Evolutionary conservation across 2,113 vertebrate genomes (phyloP).

Genomic region (Sinocyclocheilus anophthalmus): DNA sequence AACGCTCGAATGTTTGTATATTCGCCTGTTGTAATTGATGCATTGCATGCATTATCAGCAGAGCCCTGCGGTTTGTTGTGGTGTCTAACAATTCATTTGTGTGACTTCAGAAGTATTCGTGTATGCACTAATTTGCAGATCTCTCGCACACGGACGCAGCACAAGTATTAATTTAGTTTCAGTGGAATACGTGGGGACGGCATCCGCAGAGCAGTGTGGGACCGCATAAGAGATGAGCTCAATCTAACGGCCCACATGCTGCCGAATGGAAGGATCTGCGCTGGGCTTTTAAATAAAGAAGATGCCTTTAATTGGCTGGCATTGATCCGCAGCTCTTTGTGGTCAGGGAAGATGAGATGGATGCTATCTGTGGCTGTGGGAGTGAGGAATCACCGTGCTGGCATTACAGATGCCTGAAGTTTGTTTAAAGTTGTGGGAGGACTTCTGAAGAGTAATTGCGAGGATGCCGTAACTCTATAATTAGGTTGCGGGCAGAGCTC

Average conservation of each 20-base stretch:
- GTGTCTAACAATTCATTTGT: not conserved
- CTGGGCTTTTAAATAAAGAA: constrained; percentile 40
- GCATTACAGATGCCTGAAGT: constrained; percentile 16
- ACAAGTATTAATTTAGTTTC: constrained; percentile 5
- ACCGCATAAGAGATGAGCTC: constrained; percentile 21
- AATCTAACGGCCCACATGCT: constrained; percentile 7
- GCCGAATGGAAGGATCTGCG: not conserved
- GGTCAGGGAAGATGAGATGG: constrained; percentile 32
- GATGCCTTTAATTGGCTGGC: constrained; percentile 31
- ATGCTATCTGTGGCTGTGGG: constrained; percentile 31
- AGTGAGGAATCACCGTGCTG: constrained; percentile 5
- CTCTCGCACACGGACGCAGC: not conserved
- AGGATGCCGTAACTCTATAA: not conserved
- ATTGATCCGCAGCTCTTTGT: constrained; percentile 38
- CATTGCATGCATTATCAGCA: not conserved
- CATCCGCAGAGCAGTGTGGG: constrained; percentile 24
- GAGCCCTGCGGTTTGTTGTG: not conserved
- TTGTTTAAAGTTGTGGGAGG: constrained; percentile 21
- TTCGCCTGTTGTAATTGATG: not conserved
- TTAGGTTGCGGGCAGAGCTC: constrained; percentile 5
- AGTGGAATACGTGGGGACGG: not conserved
- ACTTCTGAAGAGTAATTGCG: not conserved
- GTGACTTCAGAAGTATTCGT: not conserved
- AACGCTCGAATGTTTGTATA: no score
- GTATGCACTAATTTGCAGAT: not conserved